A percentile compares a stretch with the other conserved stretches of the same genome.
Evolutionary conservation across 2,888 invertebrate genomes (phyloP).

Genomic region (Achlya flavicornis): DNA sequence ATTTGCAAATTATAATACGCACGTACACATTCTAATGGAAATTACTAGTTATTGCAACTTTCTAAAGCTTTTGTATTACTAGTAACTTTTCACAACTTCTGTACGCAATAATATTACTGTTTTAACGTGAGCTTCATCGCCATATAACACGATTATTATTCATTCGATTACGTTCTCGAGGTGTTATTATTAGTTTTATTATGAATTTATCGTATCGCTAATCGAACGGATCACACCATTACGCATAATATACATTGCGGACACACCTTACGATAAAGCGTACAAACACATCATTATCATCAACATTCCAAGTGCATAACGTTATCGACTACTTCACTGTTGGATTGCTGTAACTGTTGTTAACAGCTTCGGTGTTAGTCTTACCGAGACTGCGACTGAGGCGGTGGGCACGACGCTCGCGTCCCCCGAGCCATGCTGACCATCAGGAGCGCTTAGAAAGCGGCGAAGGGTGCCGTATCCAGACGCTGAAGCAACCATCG

Average conservation of each 20-base stretch:
- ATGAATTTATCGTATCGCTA: constrained; percentile 34
- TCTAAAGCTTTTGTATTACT: constrained; percentile 50
- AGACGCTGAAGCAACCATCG: constrained; percentile 80
- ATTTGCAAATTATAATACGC: constrained; percentile 58
- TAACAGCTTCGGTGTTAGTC: constrained; percentile 33
- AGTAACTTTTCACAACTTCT: constrained; percentile 21
- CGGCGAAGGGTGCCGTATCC: constrained; percentile 81
- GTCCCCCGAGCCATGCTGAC: constrained; percentile 58
- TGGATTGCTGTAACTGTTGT: constrained; percentile 26
- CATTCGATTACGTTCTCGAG: neutral
- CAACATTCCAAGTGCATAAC: constrained; percentile 63
- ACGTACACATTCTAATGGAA: constrained; percentile 58
- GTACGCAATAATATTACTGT: neutral
- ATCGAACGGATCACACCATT: constrained; percentile 42
- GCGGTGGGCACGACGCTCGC: constrained; percentile 65
- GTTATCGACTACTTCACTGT: constrained; percentile 38
- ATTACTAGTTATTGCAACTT: constrained; percentile 51
- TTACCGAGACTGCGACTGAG: constrained; percentile 80
- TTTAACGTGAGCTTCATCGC: neutral
- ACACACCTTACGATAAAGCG: constrained; percentile 50
- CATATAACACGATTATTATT: neutral
- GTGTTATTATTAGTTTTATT: constrained; percentile 7
- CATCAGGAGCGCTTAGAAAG: constrained; percentile 77
- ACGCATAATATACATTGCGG: constrained; percentile 34
- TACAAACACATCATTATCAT: constrained; percentile 50